These are phyloP conservation scores for Sinelater perroti DNA, from an alignment of 2,888 invertebrate species.

Conservation along the genomic window DNA sequence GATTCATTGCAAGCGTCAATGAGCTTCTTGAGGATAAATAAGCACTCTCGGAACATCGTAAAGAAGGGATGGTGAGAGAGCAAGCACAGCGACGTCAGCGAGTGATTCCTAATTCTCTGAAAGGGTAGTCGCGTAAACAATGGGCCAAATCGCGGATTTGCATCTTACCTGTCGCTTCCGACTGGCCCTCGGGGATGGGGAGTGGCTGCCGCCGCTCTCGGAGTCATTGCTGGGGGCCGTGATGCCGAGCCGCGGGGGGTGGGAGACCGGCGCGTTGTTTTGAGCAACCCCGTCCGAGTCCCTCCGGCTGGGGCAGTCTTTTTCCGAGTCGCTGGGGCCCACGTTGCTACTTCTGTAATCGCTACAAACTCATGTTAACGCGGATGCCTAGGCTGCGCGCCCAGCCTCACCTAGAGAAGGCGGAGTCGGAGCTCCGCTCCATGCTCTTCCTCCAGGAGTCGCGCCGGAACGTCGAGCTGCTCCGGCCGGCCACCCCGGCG, in stretches of 20 bases:
- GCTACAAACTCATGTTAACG: slow-evolving; percentile 66
- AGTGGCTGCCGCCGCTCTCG: slow-evolving; percentile 88
- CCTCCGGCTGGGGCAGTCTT: slow-evolving; percentile 79
- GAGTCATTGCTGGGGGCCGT: slow-evolving; percentile 78
- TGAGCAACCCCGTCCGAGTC: slow-evolving; percentile 65
- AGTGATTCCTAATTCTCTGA: slow-evolving; percentile 87
- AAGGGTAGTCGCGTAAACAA: too few species aligned
- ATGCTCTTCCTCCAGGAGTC: slow-evolving; percentile 93
- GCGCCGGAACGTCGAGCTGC: slow-evolving; percentile 73
- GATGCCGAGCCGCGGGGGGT: slow-evolving; percentile 70
- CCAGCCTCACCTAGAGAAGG: slow-evolving; percentile 84
- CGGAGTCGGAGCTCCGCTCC: slow-evolving; percentile 92
- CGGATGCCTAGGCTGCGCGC: neutral
- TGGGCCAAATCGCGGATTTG: too few species aligned
- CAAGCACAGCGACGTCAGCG: slow-evolving; percentile 95
- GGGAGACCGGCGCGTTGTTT: slow-evolving; percentile 51
- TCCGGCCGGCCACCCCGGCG: slow-evolving; percentile 56
- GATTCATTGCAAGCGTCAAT: slow-evolving; percentile 98
- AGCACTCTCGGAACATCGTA: slow-evolving; percentile 96
- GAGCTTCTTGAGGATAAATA: slow-evolving; percentile 92
- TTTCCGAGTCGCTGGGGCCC: slow-evolving; percentile 89
- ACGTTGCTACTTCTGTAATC: slow-evolving; percentile 92
- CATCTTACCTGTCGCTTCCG: slow-evolving; percentile 76
- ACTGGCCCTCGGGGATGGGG: slow-evolving; percentile 84
- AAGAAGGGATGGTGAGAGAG: slow-evolving; percentile 99